These are phyloP conservation scores for Maconellicoccus hirsutus DNA, from an alignment of 1,140 invertebrate species.

Conservation along the genomic window DNA sequence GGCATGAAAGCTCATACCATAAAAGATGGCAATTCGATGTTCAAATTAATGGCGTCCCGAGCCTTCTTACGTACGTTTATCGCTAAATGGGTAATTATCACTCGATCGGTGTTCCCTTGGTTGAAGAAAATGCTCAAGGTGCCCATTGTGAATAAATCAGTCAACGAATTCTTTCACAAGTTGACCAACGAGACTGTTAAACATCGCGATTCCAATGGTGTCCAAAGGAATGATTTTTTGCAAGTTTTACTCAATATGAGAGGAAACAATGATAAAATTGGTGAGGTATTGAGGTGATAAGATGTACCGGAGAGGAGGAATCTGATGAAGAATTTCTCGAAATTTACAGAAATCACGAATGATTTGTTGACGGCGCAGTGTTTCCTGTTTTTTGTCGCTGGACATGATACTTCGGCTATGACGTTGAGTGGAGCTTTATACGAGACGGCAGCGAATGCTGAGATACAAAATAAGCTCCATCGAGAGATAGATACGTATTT, in stretches of 20 bases:
- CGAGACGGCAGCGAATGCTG: conserved; percentile 40
- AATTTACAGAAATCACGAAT: not conserved
- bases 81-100: not conserved
- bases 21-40: conserved; percentile 39
- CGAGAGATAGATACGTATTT: conserved; percentile 42
- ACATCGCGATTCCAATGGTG: conserved; percentile 36
- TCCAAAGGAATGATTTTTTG: conserved; percentile 37
- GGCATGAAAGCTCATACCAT: conserved; percentile 44
- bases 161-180: conserved; percentile 37
- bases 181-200: conserved; percentile 39
- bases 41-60: conserved; percentile 35
- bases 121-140: conserved; percentile 25
- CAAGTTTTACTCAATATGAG: conserved; percentile 29
- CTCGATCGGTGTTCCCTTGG: conserved; percentile 25
- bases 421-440: conserved; percentile 37
- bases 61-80: conserved; percentile 28
- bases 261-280: not conserved
- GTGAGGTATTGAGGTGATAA: too few relatives aligned
- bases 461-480: conserved; percentile 41
- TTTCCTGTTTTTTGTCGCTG: conserved; percentile 47
- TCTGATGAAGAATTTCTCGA: too few relatives aligned
- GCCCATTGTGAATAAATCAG: conserved; percentile 25
- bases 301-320: too few relatives aligned
- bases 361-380: conserved; percentile 40
- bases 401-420: conserved; percentile 47